Base-by-base conservation (phyloP, 2,797 vertebrate species). In the Neostethus bicornis region DNA sequence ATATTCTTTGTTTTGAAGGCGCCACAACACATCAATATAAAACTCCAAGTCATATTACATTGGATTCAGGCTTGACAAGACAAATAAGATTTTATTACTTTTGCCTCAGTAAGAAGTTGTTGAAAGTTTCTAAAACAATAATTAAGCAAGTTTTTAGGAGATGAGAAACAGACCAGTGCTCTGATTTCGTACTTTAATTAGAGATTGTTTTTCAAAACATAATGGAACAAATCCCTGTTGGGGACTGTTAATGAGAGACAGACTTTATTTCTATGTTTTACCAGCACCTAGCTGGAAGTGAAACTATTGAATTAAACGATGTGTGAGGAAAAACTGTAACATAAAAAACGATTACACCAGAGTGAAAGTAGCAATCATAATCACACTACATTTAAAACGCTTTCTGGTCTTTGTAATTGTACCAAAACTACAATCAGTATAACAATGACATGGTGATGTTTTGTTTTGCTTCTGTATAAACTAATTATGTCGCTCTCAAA, bases 401-500 rank as follows among this genome's bases (percentile, higher is more conserved):
- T 37, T 29, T 48, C 49, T 48, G 39, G 51, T 48, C 32, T 59
- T 10, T 21, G 14, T 51, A 55, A 63, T 53, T 71, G 43, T 4
- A 35, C 20, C 20, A 32, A 55, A 62, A 45, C 47, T 45, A 35
- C 43, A 67, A 53, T 68, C 69, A 59, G 46, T 73, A 63, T 52
- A 46, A 43, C 60, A 66, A 21, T 44, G 54, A 69, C 51, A 49
- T 1, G 1, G 35, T 62, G 57, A 62, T 43, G 60, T 54, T 46
- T 51, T 48, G 55, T n/a, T n/a, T n/a, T n/a, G n/a, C 10, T 32
- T 45, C 7, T 3, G 48, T 20, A 39, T 56, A 56, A 46, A 21
- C 29, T 16, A 49, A 43, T 61, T 13, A 43, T 62, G 51, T 35
- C 58, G 55, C 46, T 34, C 61, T 59, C 59, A 57, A n/a, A n/a